Evolutionary conservation across 2,113 vertebrate species (phyloP).

Genomic region (Phalacrocorax aristotelis): DNA sequence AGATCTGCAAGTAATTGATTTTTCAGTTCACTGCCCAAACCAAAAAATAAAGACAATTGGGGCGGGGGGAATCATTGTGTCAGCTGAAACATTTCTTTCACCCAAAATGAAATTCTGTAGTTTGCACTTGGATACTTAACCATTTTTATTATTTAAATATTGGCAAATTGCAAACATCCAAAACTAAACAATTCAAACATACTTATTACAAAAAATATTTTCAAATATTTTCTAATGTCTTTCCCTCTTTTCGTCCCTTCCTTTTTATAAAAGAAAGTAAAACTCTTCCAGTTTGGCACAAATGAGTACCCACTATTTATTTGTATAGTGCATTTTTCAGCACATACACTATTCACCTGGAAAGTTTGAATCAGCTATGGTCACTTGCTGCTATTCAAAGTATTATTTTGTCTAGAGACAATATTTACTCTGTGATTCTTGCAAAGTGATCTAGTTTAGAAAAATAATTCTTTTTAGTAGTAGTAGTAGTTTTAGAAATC

Average conservation of each 20-base stretch:
- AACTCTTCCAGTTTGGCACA: neutral
- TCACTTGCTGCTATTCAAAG: neutral
- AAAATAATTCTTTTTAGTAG: neutral
- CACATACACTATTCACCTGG: slow-evolving; percentile 8
- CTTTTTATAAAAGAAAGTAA: neutral
- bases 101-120: neutral
- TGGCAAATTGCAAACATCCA: neutral
- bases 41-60: neutral
- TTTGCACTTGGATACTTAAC: neutral
- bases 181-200: neutral
- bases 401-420: slow-evolving; percentile 4
- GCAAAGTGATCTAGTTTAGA: neutral
- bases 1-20: neutral
- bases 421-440: slow-evolving; percentile 9
- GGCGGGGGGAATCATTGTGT: neutral
- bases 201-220: neutral
- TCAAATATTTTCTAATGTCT: neutral
- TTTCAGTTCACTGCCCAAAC: slow-evolving; percentile 25
- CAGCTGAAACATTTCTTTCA: neutral
- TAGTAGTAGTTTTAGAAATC: neutral
- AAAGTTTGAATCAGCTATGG: neutral
- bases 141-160: neutral
- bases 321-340: neutral
- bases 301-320: neutral
- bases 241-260: neutral